Base-by-base conservation (phyloP, 1,140 invertebrate species). In the Bombus ignitus region DNA sequence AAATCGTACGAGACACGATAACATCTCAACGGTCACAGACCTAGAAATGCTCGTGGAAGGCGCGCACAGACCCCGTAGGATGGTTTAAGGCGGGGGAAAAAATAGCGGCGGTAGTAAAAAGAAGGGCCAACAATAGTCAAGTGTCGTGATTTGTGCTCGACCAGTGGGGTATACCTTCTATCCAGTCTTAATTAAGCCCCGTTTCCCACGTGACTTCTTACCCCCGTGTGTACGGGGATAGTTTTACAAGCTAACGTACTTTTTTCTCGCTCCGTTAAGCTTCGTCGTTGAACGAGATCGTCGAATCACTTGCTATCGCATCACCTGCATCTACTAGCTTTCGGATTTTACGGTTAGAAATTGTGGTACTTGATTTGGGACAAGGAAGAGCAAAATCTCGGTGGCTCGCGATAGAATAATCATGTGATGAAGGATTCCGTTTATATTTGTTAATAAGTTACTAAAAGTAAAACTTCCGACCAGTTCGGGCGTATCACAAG, bases 141-240 rank as follows among this genome's bases (percentile, higher is more conserved):
- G 87, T 90, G 89, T 90, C 84, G 90, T 89, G 90, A 91, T 91
- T 91, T 88, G 83, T 90, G 87, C 83, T 39, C 87, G 68, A 71
- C 77, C 79, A 83, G 84, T 81, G 89, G 89, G 76, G 77, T 66
- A 71, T 59, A 71, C 86, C 81, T 88, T 79, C 89, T 72, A 90
- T 85, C 89, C 83, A 87, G 87, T 90, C 87, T 90, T 91, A 91
- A 91, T 91, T 91, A 91, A 90, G 84, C 89, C 84, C 42, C 84
- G 90, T 88, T 78, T 91, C 90, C 90, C 90, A 91, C 90, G 90
- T 91, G 87, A 91, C 89, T 91, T 90, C 90, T 88, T 90, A 89
- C 87, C 74, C 88, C 83, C 81, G 74, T 71, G 9, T 15, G 25
- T 15, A 81, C 13, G 5, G 57, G 89, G 87, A 72, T 78, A 66